Base-by-base conservation (phyloP, 2,888 invertebrate genomes). In the Entomobrya multifasciata region DNA sequence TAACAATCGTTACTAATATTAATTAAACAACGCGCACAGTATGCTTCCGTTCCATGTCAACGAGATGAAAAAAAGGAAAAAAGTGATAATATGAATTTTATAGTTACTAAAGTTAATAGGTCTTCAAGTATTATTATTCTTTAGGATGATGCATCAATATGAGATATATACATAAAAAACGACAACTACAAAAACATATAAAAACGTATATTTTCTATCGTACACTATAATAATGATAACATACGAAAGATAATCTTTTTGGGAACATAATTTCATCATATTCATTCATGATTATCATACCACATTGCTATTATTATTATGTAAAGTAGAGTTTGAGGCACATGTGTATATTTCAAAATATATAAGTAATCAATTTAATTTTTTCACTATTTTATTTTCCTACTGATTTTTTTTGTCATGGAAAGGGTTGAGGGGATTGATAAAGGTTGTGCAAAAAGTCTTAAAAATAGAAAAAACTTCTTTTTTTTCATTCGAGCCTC, bases 51-150 rank as follows among this genome's bases (percentile, higher is more conserved):
- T 67, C 67, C 44, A 67, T 67, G 67, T 67, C 67, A 44, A 44
- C 67, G 44, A 67, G 67, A 44, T 44, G 67, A 57, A 49, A 47
- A 30, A 49, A 36, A 8, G 27, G 30, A 20, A 79, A 72, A 47
- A 36, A 79, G 78, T 79, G 78, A 79, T 79, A 79, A 65, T 65
- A 77, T 44, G 25, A 49, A 47, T 41, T 49, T 25, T 72, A 77
- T 60, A 77, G 60, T 49, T 60, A 60, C 22, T 77, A 60, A 60
- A 57, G 36, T 55, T 30, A 36, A 41, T 80, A 67, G 79, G 52
- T 49, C 36, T 67, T 67, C 67, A 80, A 80, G 80, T 70, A 80
- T 80, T 80, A 80, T 70, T 67, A 67, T 67, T 67, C 41, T 22
- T 67, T 36, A 67, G 36, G 36, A 36, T 4, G 67, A 44, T 44